Conservation (phyloP, 1,140 invertebrate genomes). For the Aphis gossypii region DNA sequence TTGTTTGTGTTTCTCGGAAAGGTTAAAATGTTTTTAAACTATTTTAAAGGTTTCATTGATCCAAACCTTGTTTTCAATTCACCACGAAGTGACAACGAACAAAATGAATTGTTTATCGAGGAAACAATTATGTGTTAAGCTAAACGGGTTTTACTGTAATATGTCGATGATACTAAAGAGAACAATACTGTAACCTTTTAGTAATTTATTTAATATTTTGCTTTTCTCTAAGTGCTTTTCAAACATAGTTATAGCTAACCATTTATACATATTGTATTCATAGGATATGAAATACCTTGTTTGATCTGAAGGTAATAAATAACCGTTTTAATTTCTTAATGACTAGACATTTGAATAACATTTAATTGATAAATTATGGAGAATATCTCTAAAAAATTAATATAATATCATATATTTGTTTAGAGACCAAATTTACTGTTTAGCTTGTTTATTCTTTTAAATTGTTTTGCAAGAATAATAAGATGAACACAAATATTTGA, state of each 20-base stretch:
- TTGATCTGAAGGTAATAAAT: neutral
- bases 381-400: neutral
- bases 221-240: neutral
- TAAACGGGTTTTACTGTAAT: slow-evolving; percentile 18
- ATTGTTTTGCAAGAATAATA: neutral
- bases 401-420: neutral
- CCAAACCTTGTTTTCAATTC: neutral
- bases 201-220: slow-evolving; percentile 22
- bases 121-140: slow-evolving; percentile 14
- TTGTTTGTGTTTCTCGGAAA: neutral
- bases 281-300: neutral
- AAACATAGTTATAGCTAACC: neutral
- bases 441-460: neutral
- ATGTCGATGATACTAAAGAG: neutral
- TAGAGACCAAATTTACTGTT: neutral
- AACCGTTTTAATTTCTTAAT: neutral
- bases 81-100: neutral
- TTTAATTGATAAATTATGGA: neutral
- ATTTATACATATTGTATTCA: neutral
- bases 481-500: neutral
- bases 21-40: slow-evolving; percentile 38
- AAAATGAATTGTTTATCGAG: slow-evolving; percentile 10
- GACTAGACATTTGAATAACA: neutral
- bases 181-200: slow-evolving; percentile 3
- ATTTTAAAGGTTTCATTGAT: slow-evolving; percentile 27